Conservation (phyloP, 1,140 invertebrate genomes). For the Drosophila dunni region DNA sequence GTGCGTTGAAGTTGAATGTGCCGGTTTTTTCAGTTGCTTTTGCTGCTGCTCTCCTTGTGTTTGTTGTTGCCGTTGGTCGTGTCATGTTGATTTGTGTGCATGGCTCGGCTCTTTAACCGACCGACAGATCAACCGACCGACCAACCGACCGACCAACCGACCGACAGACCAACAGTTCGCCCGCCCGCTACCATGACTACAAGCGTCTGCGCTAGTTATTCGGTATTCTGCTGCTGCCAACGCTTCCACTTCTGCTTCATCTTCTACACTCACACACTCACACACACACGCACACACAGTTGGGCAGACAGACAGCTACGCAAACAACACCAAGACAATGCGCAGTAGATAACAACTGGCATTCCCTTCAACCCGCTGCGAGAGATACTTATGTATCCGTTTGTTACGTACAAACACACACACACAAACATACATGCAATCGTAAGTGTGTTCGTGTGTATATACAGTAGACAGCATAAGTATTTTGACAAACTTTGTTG, state of each 20-base stretch:
- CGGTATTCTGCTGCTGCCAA: slow-evolving; percentile 57
- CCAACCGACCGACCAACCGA: slow-evolving; percentile 20
- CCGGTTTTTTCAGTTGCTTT: slow-evolving; percentile 53
- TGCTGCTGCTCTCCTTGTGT: slow-evolving; percentile 17
- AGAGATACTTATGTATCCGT: slow-evolving; percentile 31
- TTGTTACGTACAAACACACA: slow-evolving; percentile 20
- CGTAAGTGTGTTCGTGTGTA: background rate
- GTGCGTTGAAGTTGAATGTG: slow-evolving; percentile 75
- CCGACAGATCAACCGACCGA: slow-evolving; percentile 19
- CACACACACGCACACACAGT: slow-evolving; percentile 20
- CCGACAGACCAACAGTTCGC: slow-evolving; percentile 23
- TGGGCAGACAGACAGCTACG: slow-evolving; percentile 65
- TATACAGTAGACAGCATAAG: background rate
- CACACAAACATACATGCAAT: background rate
- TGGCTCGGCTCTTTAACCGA: slow-evolving; percentile 42
- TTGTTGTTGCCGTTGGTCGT: slow-evolving; percentile 79
- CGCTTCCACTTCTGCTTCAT: slow-evolving; percentile 60
- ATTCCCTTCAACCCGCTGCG: slow-evolving; percentile 17
- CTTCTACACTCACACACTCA: slow-evolving; percentile 49
- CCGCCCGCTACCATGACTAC: slow-evolving; percentile 52
- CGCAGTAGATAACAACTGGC: slow-evolving; percentile 75
- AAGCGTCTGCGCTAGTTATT: slow-evolving; percentile 78
- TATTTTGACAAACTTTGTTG: too few relatives aligned
- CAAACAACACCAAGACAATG: slow-evolving; percentile 81
- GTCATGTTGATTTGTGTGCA: slow-evolving; percentile 81